Conservation (phyloP, 2,113 vertebrate genomes). For the Corythornis cristatus region DNA sequence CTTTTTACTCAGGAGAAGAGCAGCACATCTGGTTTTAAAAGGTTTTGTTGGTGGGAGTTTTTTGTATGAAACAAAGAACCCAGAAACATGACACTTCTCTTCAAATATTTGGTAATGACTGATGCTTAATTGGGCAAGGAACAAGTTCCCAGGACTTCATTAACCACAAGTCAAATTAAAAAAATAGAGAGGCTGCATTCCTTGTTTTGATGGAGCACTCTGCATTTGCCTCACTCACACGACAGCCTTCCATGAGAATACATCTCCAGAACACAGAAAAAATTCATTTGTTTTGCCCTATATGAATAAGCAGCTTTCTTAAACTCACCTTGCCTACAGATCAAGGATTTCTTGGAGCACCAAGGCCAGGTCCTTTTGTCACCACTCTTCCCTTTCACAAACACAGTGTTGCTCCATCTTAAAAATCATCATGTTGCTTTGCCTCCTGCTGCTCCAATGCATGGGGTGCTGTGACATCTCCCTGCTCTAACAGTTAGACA, state of each 20-base stretch:
- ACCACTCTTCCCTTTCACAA: neutral
- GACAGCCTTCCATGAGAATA: neutral
- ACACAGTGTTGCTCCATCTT: neutral
- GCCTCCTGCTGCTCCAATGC: neutral
- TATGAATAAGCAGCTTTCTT: neutral
- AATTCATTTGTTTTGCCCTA: neutral
- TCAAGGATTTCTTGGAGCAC: neutral
- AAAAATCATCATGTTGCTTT: neutral
- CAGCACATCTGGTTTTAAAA: neutral
- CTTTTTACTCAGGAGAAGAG: neutral
- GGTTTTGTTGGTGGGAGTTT: neutral
- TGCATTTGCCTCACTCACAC: neutral
- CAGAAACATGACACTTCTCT: neutral
- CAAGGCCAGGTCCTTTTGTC: neutral
- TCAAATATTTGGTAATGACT: neutral
- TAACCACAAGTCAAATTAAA: neutral
- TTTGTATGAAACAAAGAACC: neutral
- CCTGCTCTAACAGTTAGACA: neutral
- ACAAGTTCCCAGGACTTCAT: conserved; percentile 15
- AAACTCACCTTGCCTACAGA: neutral
- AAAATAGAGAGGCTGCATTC: neutral
- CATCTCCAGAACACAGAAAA: neutral
- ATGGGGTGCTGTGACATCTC: neutral
- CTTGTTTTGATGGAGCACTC: neutral
- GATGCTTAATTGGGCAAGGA: neutral